Evolutionary conservation across 2,888 invertebrate genomes (phyloP), one percentile per base, ranked within the genome.

Genomic region (Exocentrus adspersus): DNA sequence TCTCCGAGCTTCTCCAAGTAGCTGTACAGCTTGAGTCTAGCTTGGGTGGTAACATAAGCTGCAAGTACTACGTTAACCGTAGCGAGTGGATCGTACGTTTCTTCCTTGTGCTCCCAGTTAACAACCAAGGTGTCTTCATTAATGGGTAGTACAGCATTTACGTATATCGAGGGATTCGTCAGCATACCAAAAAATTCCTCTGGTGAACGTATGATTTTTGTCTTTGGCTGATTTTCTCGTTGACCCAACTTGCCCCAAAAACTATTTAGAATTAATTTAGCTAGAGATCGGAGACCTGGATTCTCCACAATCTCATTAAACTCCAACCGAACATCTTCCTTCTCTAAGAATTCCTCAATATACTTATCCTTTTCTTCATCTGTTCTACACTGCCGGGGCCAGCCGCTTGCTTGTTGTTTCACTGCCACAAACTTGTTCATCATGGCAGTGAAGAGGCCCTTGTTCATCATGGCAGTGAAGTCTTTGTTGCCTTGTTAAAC

Each of bases 241-340:
- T n/a, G n/a, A n/a, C n/a, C n/a, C n/a, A n/a, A n/a, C n/a, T n/a
- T n/a, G n/a, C n/a, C n/a, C n/a, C n/a, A n/a, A n/a, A n/a, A n/a
- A n/a, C n/a, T n/a, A n/a, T n/a, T n/a, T n/a, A n/a, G n/a, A n/a
- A 69, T 70, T 2, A 77, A 43, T 54, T 79, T 76, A 1, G 75
- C 73, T 0, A 77, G 46, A 2, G 62, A 69, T 24, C 75, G 63
- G n/a, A 73, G 43, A 0, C 74, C 75, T 0, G 71, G 70, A n/a
- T n/a, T n/a, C n/a, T n/a, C n/a, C n/a, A n/a, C n/a, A n/a, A n/a
- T n/a, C n/a, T n/a, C n/a, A n/a, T n/a, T n/a, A n/a, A n/a, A n/a
- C n/a, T n/a, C n/a, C n/a, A n/a, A n/a, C n/a, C n/a, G n/a, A n/a
- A n/a, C n/a, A n/a, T n/a, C n/a, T n/a, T n/a, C n/a, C n/a, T n/a